A percentile compares a stretch with the other conserved stretches of the same genome.
phyloP scores from a whole-genome alignment of 2,113 vertebrate genomes.

The Corynorhinus townsendii region DNA sequence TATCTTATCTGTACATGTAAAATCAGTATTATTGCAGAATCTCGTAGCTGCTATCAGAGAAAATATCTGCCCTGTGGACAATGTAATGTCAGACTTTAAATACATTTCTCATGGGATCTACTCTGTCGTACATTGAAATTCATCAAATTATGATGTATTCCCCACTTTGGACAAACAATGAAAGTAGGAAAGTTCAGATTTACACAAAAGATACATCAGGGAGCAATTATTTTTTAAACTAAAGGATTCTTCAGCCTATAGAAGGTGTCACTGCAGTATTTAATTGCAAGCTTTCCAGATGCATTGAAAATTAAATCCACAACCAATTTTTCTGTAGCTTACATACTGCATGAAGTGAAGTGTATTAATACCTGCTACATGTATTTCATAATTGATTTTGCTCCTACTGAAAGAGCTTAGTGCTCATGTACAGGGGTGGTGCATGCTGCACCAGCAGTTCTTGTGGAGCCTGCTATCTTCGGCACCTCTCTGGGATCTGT shows the following conservation, averaged over 20 bases:
- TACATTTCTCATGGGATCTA: neutral
- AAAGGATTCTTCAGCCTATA: conserved; percentile 7
- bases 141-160: conserved; percentile 34
- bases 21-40: neutral
- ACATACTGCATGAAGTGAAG: neutral
- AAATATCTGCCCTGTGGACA: neutral
- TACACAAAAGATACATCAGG: conserved; percentile 26
- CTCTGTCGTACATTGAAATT: neutral
- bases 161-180: neutral
- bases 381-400: neutral
- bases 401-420: neutral
- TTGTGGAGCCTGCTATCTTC: neutral
- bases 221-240: conserved; percentile 31
- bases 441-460: accelerated
- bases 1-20: neutral
- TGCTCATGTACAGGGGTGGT: neutral
- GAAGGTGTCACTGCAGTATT: neutral
- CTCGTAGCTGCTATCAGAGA: neutral
- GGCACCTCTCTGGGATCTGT: neutral
- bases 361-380: neutral
- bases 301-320: neutral
- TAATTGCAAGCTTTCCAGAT: neutral
- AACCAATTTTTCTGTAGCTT: neutral
- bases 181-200: neutral
- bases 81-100: neutral